Percentiles rank a stretch among this genome's conserved stretches.
Evolutionary conservation across 2,797 vertebrate genomes (phyloP).

Genomic region (Oryzias sinensis): DNA sequence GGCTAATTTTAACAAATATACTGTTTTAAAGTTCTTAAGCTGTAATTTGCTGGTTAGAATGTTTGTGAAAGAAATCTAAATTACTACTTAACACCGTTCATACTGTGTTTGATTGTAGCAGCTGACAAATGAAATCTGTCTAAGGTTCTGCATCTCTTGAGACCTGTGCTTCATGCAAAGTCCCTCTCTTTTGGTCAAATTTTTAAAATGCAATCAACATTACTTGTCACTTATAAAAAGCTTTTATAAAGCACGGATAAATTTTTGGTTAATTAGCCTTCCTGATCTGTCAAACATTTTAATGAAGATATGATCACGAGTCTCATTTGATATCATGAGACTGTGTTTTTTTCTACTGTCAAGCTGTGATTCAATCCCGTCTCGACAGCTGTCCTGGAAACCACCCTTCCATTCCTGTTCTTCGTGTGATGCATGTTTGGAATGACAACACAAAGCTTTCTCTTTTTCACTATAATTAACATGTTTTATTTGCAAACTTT

Average conservation of each 20-base stretch:
- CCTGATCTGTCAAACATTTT: slow-evolving; percentile 55
- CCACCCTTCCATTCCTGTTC: too few species aligned
- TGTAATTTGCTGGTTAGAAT: too few species aligned
- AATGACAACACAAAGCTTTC: too few species aligned
- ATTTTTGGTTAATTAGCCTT: slow-evolving; percentile 63
- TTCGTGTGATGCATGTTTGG: too few species aligned
- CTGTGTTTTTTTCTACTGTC: slow-evolving; percentile 26
- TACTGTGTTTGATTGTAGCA: too few species aligned
- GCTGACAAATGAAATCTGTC: neutral
- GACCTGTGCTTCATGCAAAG: slow-evolving; percentile 25
- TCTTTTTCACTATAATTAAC: too few species aligned
- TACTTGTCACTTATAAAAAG: slow-evolving; percentile 66
- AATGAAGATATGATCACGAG: slow-evolving; percentile 53
- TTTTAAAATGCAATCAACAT: slow-evolving; percentile 70
- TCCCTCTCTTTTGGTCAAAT: slow-evolving; percentile 43
- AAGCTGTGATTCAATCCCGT: slow-evolving; percentile 39
- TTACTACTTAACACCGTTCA: too few species aligned
- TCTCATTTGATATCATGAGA: slow-evolving; percentile 54
- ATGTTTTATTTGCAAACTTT: slow-evolving; percentile 20
- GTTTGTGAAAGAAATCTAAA: too few species aligned
- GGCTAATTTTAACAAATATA: too few species aligned
- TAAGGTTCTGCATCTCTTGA: slow-evolving; percentile 30
- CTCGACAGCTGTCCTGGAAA: slow-evolving; percentile 8
- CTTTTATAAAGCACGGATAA: slow-evolving; percentile 61
- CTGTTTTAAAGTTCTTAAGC: too few species aligned